Conservation (phyloP, 1,140 invertebrate genomes). For the Bombus impatiens region DNA sequence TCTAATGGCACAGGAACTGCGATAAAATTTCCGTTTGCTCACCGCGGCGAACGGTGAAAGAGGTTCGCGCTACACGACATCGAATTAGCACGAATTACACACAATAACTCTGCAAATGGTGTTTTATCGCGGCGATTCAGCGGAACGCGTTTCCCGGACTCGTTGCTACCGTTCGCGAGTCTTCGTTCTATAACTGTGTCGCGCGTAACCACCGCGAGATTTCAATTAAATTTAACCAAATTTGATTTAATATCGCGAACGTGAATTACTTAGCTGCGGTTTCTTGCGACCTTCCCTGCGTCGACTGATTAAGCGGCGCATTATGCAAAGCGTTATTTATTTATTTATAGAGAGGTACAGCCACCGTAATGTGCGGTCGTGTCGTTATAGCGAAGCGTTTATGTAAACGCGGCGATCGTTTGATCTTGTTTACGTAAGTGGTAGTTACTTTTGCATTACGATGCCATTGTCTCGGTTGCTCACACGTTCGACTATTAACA, state of each 20-base stretch:
- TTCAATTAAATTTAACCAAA: conserved; percentile 34
- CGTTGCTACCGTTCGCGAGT: not conserved
- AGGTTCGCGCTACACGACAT: not conserved
- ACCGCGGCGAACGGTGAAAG: too few relatives aligned
- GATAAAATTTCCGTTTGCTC: not conserved
- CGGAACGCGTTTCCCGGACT: not conserved
- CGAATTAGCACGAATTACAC: conserved; percentile 34
- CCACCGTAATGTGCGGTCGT: not conserved
- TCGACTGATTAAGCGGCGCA: not conserved
- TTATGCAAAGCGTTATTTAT: conserved; percentile 1
- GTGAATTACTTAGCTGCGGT: not conserved
- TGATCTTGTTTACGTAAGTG: too few relatives aligned
- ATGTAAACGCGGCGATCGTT: not conserved
- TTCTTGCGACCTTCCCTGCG: not conserved
- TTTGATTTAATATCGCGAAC: conserved; percentile 19
- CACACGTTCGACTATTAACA: not conserved
- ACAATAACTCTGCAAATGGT: conserved; percentile 28
- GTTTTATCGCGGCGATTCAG: conserved; percentile 30
- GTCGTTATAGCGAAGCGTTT: not conserved
- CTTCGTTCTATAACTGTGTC: not conserved
- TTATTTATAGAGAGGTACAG: not conserved
- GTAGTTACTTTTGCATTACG: not conserved
- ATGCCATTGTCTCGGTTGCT: not conserved
- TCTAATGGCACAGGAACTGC: not conserved
- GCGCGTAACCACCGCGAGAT: not conserved